These are phyloP conservation scores for Brienomyrus longianalis DNA, from an alignment of 2,113 vertebrate species.

Conservation along the genomic window DNA sequence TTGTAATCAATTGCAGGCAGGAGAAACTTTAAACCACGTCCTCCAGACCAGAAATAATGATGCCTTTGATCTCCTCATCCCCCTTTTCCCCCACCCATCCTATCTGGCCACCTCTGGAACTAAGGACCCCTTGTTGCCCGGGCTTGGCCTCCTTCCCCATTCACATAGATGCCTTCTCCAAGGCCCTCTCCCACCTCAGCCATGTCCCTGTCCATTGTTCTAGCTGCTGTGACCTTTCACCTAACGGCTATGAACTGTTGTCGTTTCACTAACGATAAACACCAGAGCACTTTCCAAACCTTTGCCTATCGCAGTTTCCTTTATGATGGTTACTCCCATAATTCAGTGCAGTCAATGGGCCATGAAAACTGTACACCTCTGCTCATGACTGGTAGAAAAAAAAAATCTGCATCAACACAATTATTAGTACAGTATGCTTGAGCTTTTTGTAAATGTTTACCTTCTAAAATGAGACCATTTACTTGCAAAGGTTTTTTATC, in stretches of 20 bases:
- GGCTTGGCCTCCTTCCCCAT: background rate
- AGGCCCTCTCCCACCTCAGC: background rate
- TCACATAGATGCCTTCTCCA: background rate
- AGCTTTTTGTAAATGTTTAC: background rate
- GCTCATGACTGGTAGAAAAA: background rate
- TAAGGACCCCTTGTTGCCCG: background rate
- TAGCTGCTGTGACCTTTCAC: constrained; percentile 32
- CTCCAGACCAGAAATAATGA: background rate
- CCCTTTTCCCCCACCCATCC: background rate
- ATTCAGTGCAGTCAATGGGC: background rate
- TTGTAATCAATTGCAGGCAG: background rate
- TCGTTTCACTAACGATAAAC: constrained; percentile 36
- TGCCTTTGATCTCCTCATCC: background rate
- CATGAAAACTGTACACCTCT: background rate
- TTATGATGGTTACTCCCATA: background rate
- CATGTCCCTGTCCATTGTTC: background rate
- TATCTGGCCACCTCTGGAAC: background rate
- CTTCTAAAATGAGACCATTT: background rate
- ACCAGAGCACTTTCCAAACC: background rate
- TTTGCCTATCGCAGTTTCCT: background rate
- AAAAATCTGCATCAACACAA: background rate
- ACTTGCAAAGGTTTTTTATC: background rate
- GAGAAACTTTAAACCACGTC: background rate
- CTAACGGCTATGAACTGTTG: constrained; percentile 36
- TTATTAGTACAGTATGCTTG: background rate